Evolutionary conservation across 2,888 invertebrate genomes (phyloP).

Genomic region (Polydrusus pterygomalis): DNA sequence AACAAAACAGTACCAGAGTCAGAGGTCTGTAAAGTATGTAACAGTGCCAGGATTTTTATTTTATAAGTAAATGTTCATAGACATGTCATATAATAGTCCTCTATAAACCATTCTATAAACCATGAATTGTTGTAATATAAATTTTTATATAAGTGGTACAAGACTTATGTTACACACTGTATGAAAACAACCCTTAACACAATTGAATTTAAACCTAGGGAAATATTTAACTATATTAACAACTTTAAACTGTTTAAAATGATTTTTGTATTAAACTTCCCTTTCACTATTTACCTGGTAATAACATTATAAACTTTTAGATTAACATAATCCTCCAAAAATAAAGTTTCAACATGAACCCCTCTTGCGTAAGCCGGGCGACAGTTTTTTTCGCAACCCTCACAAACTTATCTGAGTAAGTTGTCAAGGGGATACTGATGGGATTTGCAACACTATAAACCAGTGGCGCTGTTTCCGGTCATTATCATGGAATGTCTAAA

Average conservation of each 20-base stretch:
- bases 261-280: constrained; percentile 19
- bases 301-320: constrained; percentile 42
- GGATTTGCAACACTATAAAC: constrained; percentile 42
- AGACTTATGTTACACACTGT: too few species aligned
- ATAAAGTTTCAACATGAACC: constrained; percentile 46
- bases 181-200: neutral
- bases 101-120: too few species aligned
- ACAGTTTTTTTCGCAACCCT: constrained; percentile 44
- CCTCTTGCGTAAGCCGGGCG: constrained; percentile 32
- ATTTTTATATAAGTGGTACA: too few species aligned
- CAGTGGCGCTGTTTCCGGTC: constrained; percentile 28
- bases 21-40: too few species aligned
- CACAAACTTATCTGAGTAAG: constrained; percentile 50
- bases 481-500: neutral
- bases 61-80: too few species aligned
- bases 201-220: constrained; percentile 14
- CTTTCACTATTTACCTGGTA: constrained; percentile 43
- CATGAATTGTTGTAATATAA: too few species aligned
- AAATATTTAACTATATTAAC: constrained; percentile 19
- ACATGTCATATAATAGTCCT: too few species aligned
- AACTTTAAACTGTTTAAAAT: constrained; percentile 31
- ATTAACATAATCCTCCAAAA: constrained; percentile 48
- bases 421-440: constrained; percentile 53
- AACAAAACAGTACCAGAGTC: too few species aligned
- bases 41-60: too few species aligned